Conservation (phyloP, 1,140 invertebrate genomes). For the Calephelis virginiensis region DNA sequence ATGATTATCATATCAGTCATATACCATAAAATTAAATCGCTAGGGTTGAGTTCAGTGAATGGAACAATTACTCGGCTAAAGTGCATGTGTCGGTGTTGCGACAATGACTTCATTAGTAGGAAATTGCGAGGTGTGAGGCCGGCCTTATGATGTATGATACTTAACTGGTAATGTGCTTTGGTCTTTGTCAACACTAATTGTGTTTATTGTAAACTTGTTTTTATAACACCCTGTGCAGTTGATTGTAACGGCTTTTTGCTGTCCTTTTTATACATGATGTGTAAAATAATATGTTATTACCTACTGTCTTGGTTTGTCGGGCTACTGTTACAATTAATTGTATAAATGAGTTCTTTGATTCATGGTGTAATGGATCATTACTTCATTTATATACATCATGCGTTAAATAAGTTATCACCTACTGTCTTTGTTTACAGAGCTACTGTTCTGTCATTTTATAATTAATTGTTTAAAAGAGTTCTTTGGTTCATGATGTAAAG, state of each 20-base stretch:
- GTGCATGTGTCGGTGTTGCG: slow-evolving; percentile 45
- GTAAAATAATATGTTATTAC: neutral
- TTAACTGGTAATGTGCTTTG: slow-evolving; percentile 31
- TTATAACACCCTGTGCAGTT: neutral
- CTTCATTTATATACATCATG: too few species aligned
- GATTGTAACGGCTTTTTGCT: slow-evolving; percentile 9
- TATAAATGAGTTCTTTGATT: too few species aligned
- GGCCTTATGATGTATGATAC: slow-evolving; percentile 33
- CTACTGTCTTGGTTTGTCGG: too few species aligned
- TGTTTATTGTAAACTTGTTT: slow-evolving; percentile 30
- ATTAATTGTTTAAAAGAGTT: too few species aligned
- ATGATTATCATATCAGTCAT: slow-evolving; percentile 60
- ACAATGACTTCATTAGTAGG: slow-evolving; percentile 61
- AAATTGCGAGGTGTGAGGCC: slow-evolving; percentile 44
- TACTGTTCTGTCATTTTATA: too few species aligned
- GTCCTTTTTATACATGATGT: slow-evolving; percentile 22
- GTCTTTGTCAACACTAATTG: slow-evolving; percentile 29
- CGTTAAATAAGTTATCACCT: too few species aligned
- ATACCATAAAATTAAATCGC: slow-evolving; percentile 57
- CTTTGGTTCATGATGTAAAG: too few species aligned
- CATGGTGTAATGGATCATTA: too few species aligned
- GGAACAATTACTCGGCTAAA: slow-evolving; percentile 53
- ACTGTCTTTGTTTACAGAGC: too few species aligned
- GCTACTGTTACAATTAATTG: too few species aligned
- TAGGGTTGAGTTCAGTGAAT: slow-evolving; percentile 54